These are phyloP conservation scores for Tanytarsus gracilentus DNA, from an alignment of 2,888 invertebrate species.

Conservation along the genomic window DNA sequence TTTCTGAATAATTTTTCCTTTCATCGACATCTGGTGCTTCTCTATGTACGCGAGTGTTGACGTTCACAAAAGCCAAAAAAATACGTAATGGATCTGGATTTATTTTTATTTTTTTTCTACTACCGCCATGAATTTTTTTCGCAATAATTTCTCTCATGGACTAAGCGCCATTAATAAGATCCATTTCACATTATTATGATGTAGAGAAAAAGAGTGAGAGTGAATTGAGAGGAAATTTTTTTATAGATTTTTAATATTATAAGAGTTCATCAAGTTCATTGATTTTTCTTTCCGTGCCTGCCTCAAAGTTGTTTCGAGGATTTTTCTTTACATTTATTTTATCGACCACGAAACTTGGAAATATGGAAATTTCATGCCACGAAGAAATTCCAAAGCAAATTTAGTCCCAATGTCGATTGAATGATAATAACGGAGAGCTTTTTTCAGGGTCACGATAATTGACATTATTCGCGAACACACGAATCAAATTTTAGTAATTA, in stretches of 20 bases:
- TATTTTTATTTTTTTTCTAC: not conserved
- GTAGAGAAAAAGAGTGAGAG: too few relatives aligned
- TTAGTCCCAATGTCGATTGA: not conserved
- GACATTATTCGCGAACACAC: too few relatives aligned
- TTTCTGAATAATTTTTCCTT: too few relatives aligned
- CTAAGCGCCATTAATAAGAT: not conserved
- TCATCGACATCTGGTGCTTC: too few relatives aligned
- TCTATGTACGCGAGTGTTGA: too few relatives aligned
- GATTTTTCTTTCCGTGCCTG: constrained; percentile 2
- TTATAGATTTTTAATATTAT: not conserved
- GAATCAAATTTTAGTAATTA: too few relatives aligned
- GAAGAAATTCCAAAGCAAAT: not conserved
- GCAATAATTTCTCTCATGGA: not conserved
- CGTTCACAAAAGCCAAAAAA: too few relatives aligned
- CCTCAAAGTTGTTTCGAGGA: constrained; percentile 2
- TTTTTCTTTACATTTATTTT: not conserved
- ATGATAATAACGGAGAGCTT: too few relatives aligned
- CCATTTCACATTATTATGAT: constrained; percentile 2
- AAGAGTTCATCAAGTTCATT: not conserved
- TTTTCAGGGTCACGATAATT: too few relatives aligned
- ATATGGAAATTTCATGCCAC: not conserved
- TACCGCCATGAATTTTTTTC: not conserved
- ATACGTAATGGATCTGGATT: constrained; percentile 13
- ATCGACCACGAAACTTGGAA: not conserved
- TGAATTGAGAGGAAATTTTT: too few relatives aligned